Conservation (phyloP, 2,888 invertebrate genomes). For the Conistra vaccinii region DNA sequence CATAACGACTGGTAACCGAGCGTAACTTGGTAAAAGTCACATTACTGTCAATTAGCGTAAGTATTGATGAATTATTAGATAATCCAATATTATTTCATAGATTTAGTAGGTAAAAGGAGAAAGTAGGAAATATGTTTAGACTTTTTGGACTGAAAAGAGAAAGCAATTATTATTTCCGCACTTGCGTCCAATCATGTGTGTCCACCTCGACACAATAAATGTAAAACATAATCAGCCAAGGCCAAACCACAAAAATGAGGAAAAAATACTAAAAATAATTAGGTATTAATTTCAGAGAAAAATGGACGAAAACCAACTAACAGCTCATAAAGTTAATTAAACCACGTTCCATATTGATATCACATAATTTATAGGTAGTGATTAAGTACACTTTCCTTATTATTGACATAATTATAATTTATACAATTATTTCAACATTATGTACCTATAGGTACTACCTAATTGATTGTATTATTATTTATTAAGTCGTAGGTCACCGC, state of each 20-base stretch:
- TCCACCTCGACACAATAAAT: too few relatives aligned
- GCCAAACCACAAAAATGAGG: background rate
- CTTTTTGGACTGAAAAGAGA: background rate
- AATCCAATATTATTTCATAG: background rate
- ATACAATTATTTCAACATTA: slow-evolving; percentile 32
- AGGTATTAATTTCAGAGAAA: slow-evolving; percentile 22
- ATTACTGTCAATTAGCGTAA: background rate
- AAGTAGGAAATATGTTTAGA: background rate
- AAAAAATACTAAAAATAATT: background rate
- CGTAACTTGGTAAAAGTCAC: background rate
- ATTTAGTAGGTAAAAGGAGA: background rate
- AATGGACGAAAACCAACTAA: background rate
- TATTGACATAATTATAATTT: slow-evolving; percentile 36
- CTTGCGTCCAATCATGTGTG: too few relatives aligned
- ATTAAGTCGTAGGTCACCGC: background rate
- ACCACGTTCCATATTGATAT: slow-evolving; percentile 21
- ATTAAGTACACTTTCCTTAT: slow-evolving; percentile 42
- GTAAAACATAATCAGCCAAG: background rate
- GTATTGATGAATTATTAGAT: background rate
- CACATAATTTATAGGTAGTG: slow-evolving; percentile 18
- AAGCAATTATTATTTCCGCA: background rate
- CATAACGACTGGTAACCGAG: too few relatives aligned
- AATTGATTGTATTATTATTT: slow-evolving; percentile 22
- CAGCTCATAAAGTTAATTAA: slow-evolving; percentile 40
- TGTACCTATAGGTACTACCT: background rate